Evolutionary conservation across 2,113 vertebrate species (phyloP).

Genomic region (Turnix velox): DNA sequence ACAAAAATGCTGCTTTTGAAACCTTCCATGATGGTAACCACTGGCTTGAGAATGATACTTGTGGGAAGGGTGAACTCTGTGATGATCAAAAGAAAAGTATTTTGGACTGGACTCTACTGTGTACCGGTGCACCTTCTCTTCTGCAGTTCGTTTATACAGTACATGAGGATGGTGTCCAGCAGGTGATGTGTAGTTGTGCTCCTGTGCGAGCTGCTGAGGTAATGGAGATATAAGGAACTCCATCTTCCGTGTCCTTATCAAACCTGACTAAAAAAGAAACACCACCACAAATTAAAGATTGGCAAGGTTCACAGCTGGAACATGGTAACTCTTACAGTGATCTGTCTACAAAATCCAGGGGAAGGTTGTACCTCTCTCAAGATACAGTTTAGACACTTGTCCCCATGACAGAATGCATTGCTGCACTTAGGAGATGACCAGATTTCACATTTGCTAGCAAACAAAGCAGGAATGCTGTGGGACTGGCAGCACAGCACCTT

Average conservation of each 20-base stretch:
- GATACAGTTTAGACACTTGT: neutral
- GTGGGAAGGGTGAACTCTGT: conserved; percentile 31
- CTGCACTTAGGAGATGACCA: neutral
- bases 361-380: neutral
- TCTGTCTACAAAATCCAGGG: neutral
- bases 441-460: neutral
- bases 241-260: conserved; percentile 84
- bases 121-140: conserved; percentile 72
- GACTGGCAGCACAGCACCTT: neutral
- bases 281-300: neutral
- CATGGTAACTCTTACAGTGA: neutral
- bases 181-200: conserved; percentile 86
- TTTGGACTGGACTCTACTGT: conserved; percentile 13
- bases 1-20: conserved; percentile 92
- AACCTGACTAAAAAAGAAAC: conserved; percentile 81
- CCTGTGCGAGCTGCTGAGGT: conserved; percentile 83
- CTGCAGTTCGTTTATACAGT: conserved; percentile 88
- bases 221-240: conserved; percentile 93
- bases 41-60: conserved; percentile 45
- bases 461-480: neutral
- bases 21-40: conserved; percentile 67
- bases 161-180: conserved; percentile 89
- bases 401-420: fast-evolving
- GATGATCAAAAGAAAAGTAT: neutral
- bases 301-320: neutral